Evolutionary conservation across 2,113 vertebrate genomes (phyloP).

Genomic region (Maylandia zebra): DNA sequence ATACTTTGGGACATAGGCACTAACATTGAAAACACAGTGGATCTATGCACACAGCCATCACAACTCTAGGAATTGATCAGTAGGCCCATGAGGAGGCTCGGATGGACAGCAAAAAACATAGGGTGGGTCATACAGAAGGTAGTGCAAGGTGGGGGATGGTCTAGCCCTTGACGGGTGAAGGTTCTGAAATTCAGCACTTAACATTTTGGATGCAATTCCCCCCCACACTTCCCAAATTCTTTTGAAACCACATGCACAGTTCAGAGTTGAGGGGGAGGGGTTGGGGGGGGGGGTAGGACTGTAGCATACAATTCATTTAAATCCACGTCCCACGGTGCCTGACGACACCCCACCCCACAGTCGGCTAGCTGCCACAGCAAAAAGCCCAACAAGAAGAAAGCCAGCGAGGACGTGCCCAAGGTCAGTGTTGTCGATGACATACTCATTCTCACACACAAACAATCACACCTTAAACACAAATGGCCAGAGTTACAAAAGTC

Average conservation of each 20-base stretch:
- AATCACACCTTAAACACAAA: slow-evolving; percentile 38
- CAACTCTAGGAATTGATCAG: slow-evolving; percentile 51
- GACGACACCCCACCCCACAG: background rate
- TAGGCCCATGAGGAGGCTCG: slow-evolving; percentile 32
- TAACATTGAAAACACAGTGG: slow-evolving; percentile 20
- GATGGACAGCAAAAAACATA: slow-evolving; percentile 8
- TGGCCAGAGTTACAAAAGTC: slow-evolving; percentile 59
- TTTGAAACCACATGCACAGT: slow-evolving; percentile 32
- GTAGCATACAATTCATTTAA: background rate
- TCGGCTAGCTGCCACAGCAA: slow-evolving; percentile 44
- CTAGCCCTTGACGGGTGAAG: slow-evolving; percentile 57
- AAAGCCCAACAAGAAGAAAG: slow-evolving; percentile 25
- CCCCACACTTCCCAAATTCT: background rate
- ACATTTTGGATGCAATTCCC: slow-evolving; percentile 1
- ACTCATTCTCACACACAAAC: slow-evolving; percentile 2
- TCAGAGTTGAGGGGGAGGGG: slow-evolving; percentile 9
- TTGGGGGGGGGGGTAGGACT: background rate
- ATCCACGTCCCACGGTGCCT: slow-evolving; percentile 8
- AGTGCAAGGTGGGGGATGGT: slow-evolving; percentile 36
- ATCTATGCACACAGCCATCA: slow-evolving; percentile 18
- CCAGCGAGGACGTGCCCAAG: slow-evolving; percentile 4
- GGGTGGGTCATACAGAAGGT: background rate
- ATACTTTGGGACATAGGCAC: slow-evolving; percentile 40
- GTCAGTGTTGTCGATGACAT: slow-evolving; percentile 17
- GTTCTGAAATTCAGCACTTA: slow-evolving; percentile 14